Evolutionary conservation across 2,797 vertebrate genomes (phyloP).

Genomic region (Craterocephalus amniculus): DNA sequence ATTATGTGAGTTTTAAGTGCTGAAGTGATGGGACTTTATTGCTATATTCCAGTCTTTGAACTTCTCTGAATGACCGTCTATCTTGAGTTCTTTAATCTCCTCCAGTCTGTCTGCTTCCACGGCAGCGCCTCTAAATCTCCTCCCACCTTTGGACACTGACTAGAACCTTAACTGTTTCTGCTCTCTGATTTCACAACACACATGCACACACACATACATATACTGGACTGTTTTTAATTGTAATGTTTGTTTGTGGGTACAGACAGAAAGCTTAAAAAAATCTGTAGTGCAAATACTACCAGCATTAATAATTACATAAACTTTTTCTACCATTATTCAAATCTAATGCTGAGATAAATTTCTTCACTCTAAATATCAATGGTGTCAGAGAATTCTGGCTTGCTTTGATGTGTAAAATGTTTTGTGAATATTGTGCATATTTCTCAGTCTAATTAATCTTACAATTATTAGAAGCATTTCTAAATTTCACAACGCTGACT

Average conservation of each 20-base stretch:
- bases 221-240: neutral
- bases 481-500: neutral
- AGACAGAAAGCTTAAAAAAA: neutral
- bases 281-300: neutral
- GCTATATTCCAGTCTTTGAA: slow-evolving; percentile 69
- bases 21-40: slow-evolving; percentile 23
- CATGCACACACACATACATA: slow-evolving; percentile 19
- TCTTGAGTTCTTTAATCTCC: slow-evolving; percentile 77
- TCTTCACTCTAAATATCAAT: neutral
- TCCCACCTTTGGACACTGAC: slow-evolving; percentile 62
- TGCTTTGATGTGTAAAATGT: neutral
- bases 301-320: neutral
- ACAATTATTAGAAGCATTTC: neutral
- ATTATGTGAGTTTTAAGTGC: slow-evolving; percentile 25
- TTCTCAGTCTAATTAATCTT: neutral
- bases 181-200: slow-evolving; percentile 58
- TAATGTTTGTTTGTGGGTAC: neutral
- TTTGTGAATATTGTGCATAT: neutral
- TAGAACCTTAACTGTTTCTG: slow-evolving; percentile 59
- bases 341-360: neutral
- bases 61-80: slow-evolving; percentile 57
- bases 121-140: slow-evolving; percentile 72
- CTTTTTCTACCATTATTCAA: neutral
- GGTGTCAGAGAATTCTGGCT: neutral
- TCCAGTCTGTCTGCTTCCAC: slow-evolving; percentile 61